Evolutionary conservation across 2,113 vertebrate genomes (phyloP).

Genomic region (Butastur rufipennis): DNA sequence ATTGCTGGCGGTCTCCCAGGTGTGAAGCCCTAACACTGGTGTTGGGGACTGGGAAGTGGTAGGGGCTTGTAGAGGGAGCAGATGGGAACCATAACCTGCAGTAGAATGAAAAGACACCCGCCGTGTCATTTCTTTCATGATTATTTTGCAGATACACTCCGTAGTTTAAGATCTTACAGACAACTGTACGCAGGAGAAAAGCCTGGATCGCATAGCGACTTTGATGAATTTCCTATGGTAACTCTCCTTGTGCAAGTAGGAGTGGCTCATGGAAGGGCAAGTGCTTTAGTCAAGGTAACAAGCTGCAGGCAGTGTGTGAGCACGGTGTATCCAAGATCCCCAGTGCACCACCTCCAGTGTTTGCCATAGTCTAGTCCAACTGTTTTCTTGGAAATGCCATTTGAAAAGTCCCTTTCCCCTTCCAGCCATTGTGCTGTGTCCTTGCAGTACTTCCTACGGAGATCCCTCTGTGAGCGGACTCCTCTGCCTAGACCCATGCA

Average conservation of each 20-base stretch:
- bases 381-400: background rate
- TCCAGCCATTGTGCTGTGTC: background rate
- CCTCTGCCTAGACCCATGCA: background rate
- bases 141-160: background rate
- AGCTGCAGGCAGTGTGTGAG: background rate
- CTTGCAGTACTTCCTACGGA: background rate
- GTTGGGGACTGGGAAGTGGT: background rate
- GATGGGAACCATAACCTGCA: background rate
- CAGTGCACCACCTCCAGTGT: background rate
- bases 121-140: background rate
- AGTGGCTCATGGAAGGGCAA: background rate
- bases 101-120: background rate
- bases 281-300: background rate
- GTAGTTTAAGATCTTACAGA: background rate
- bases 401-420: background rate
- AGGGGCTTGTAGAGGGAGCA: background rate
- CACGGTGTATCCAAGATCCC: background rate
- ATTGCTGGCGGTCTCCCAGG: background rate
- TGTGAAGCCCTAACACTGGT: background rate
- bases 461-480: background rate
- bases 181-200: background rate
- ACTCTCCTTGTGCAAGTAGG: background rate
- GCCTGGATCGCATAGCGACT: fast-evolving
- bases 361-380: background rate
- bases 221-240: background rate